These are phyloP conservation scores for Drosophila helvetica DNA, from an alignment of 2,888 invertebrate species.

Conservation along the genomic window DNA sequence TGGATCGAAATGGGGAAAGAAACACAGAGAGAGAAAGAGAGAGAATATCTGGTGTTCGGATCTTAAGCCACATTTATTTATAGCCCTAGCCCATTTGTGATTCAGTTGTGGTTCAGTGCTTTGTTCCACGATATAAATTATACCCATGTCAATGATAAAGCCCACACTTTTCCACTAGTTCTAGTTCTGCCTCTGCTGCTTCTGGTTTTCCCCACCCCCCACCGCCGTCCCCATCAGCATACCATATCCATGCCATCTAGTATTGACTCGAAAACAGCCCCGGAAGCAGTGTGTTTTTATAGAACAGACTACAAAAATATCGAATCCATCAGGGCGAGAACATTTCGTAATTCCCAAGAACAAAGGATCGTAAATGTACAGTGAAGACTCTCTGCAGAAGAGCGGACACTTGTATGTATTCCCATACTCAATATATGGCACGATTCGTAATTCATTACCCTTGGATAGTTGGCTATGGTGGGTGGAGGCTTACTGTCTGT, in stretches of 20 bases:
- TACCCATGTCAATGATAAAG: conserved; percentile 23
- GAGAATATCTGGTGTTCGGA: conserved; percentile 6
- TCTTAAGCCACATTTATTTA: conserved; percentile 24
- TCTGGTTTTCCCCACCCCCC: conserved; percentile 11
- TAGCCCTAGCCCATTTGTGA: conserved; percentile 15
- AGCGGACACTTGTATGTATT: neutral
- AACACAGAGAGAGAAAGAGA: conserved; percentile 13
- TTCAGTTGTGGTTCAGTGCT: conserved; percentile 2
- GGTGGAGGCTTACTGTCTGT: conserved; percentile 4
- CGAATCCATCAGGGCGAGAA: neutral
- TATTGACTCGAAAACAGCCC: conserved; percentile 18
- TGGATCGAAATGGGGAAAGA: conserved; percentile 18
- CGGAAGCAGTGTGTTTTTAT: conserved; percentile 73
- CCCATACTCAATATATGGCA: neutral
- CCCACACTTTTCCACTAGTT: conserved; percentile 17
- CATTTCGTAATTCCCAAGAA: neutral
- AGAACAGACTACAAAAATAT: conserved; percentile 44
- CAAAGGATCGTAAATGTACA: neutral
- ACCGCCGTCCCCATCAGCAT: neutral
- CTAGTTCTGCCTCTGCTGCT: neutral
- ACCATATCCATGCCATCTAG: conserved; percentile 2
- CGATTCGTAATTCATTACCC: neutral
- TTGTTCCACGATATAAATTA: conserved; percentile 22
- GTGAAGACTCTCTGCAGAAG: neutral
- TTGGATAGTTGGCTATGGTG: too few species aligned